Evolutionary conservation across 2,113 vertebrate species (phyloP).

Genomic region (Hyaena hyaena): DNA sequence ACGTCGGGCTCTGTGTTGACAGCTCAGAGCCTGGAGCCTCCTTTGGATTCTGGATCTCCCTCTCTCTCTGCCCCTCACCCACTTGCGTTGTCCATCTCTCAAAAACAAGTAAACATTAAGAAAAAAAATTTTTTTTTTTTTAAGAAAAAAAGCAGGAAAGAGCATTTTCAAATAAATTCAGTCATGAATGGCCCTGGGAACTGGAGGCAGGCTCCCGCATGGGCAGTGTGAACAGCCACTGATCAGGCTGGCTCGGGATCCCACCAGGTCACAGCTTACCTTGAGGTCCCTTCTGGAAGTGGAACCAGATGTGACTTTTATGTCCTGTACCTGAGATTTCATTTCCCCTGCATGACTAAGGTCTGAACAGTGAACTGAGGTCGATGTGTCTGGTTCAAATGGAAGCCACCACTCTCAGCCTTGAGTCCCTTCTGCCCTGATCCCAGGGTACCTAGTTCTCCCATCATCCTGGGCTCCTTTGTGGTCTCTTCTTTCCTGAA

Average conservation of each 20-base stretch:
- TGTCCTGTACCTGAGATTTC: background rate
- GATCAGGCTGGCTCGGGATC: background rate
- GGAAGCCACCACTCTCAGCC: background rate
- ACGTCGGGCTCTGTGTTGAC: too few species aligned
- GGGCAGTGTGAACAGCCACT: background rate
- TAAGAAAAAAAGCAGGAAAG: background rate
- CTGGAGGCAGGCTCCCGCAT: background rate
- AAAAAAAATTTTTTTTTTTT: too few species aligned
- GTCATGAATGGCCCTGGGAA: background rate
- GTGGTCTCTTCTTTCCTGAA: background rate
- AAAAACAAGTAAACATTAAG: too few species aligned
- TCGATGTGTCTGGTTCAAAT: background rate
- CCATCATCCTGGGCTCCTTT: background rate
- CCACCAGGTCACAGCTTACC: background rate
- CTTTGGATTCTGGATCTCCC: too few species aligned
- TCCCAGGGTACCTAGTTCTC: background rate
- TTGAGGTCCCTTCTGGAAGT: background rate
- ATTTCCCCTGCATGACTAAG: background rate
- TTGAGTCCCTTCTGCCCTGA: background rate
- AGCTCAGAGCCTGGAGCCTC: too few species aligned
- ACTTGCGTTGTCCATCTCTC: too few species aligned
- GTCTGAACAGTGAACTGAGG: background rate
- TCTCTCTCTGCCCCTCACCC: too few species aligned
- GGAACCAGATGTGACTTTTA: background rate
- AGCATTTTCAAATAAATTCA: background rate